Evolutionary conservation across 1,140 invertebrate genomes (phyloP).

Genomic region (Choristoneura fumiferana): DNA sequence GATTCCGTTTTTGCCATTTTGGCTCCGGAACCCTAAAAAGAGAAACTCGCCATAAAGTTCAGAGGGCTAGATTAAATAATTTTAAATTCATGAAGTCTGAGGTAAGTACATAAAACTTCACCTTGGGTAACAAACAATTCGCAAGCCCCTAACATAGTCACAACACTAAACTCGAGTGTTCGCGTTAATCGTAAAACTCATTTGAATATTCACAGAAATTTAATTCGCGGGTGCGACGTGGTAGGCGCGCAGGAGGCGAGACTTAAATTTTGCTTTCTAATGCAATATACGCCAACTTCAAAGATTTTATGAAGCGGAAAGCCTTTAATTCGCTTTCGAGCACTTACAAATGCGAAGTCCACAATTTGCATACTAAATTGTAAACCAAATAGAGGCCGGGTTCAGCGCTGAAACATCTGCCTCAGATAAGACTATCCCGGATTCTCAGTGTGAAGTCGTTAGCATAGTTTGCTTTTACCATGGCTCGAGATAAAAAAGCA

Average conservation of each 20-base stretch:
- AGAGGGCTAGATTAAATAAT: slow-evolving; percentile 5
- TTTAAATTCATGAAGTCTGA: slow-evolving; percentile 4
- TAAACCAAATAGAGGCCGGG: slow-evolving; percentile 48
- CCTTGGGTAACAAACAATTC: slow-evolving; percentile 9
- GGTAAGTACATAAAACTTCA: slow-evolving; percentile 6
- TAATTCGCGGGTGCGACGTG: slow-evolving; percentile 30
- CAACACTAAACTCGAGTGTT: slow-evolving; percentile 34
- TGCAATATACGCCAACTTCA: slow-evolving; percentile 39
- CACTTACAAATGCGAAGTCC: slow-evolving; percentile 48
- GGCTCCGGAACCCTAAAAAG: no score
- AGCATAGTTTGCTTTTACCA: slow-evolving; percentile 32
- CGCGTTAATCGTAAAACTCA: slow-evolving; percentile 46
- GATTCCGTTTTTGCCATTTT: no score
- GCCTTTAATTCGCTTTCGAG: slow-evolving; percentile 50
- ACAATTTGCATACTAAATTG: slow-evolving; percentile 59
- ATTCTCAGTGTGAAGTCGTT: slow-evolving; percentile 37
- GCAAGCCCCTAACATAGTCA: slow-evolving; percentile 21
- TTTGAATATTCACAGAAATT: slow-evolving; percentile 53
- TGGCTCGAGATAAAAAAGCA: slow-evolving; percentile 38
- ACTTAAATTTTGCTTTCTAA: slow-evolving; percentile 47
- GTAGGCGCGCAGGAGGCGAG: slow-evolving; percentile 21
- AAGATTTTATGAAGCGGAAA: slow-evolving; percentile 53
- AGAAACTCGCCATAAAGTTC: background rate
- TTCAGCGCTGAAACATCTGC: slow-evolving; percentile 39
- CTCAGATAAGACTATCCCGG: slow-evolving; percentile 36